Percentiles rank a stretch among this genome's conserved stretches.
These are phyloP conservation scores for Drosophila pseudoobscura DNA, from an alignment of 1,140 invertebrate genomes.

Conservation along the genomic window DNA sequence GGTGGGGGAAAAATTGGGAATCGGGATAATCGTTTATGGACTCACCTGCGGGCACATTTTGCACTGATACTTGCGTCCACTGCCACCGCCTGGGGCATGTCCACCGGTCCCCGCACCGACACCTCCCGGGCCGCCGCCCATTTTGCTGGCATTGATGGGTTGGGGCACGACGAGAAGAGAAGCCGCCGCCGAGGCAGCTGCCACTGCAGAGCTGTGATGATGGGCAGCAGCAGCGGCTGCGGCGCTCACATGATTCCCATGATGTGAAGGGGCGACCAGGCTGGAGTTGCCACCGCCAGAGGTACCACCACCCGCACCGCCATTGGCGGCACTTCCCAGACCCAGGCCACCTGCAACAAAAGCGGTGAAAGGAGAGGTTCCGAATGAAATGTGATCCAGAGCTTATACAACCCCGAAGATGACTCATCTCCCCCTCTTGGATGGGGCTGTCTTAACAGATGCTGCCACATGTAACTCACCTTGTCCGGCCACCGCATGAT, in stretches of 20 bases:
- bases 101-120: constrained; percentile 83
- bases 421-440: constrained; percentile 16
- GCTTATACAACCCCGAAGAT: neutral
- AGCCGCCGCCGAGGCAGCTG: constrained; percentile 81
- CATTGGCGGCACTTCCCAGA: constrained; percentile 44
- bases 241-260: constrained; percentile 61
- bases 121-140: constrained; percentile 73
- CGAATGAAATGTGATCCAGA: neutral
- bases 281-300: constrained; percentile 84
- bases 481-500: constrained; percentile 74
- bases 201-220: constrained; percentile 83
- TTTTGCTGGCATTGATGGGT: constrained; percentile 92
- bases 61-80: constrained; percentile 95
- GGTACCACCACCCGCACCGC: constrained; percentile 57
- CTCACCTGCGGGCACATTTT: constrained; percentile 99
- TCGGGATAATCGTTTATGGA: constrained; percentile 36
- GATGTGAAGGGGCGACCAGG: constrained; percentile 69
- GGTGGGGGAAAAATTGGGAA: neutral
- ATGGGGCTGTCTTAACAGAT: neutral
- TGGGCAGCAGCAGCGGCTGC: constrained; percentile 66
- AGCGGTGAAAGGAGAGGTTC: neutral
- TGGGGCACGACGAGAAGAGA: constrained; percentile 94
- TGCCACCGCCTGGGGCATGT: constrained; percentile 84
- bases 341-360: constrained; percentile 56
- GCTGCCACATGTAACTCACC: constrained; percentile 46